phyloP scores from a whole-genome alignment of 2,797 vertebrate genomes.

The Perodicticus potto region DNA sequence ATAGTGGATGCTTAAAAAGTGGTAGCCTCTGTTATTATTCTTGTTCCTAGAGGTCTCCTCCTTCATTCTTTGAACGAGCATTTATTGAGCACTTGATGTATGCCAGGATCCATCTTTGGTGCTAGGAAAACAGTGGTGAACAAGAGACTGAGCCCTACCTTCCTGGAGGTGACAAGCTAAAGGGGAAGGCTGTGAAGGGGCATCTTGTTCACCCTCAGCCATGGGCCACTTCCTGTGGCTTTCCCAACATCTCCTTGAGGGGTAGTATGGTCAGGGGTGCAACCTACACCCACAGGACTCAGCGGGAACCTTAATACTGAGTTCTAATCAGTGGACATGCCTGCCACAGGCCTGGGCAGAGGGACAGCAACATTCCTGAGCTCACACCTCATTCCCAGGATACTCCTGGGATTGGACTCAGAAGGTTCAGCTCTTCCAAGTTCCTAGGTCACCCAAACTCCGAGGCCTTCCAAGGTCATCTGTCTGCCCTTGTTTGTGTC shows the following conservation, averaged over 20 bases:
- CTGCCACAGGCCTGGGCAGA: not conserved
- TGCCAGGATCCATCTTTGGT: not conserved
- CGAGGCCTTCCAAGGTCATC: slow-evolving; percentile 55
- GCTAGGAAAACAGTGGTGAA: not conserved
- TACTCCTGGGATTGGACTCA: not conserved
- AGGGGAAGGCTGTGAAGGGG: not conserved
- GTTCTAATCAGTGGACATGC: not conserved
- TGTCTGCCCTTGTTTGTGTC: slow-evolving; percentile 78
- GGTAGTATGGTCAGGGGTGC: not conserved
- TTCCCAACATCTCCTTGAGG: not conserved
- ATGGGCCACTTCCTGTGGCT: not conserved
- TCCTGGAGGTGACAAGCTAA: not conserved
- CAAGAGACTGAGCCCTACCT: not conserved
- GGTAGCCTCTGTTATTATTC: not conserved
- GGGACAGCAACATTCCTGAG: not conserved
- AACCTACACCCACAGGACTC: not conserved
- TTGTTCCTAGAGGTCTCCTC: not conserved
- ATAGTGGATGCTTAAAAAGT: slow-evolving; percentile 31
- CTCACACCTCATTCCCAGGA: not conserved
- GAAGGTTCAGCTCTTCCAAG: not conserved
- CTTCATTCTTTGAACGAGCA: not conserved
- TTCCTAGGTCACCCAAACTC: slow-evolving; percentile 37
- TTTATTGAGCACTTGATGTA: not conserved
- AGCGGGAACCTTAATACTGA: not conserved
- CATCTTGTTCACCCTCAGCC: not conserved